Evolutionary conservation across 2,888 invertebrate species (phyloP).

Genomic region (Trichopria drosophilae): DNA sequence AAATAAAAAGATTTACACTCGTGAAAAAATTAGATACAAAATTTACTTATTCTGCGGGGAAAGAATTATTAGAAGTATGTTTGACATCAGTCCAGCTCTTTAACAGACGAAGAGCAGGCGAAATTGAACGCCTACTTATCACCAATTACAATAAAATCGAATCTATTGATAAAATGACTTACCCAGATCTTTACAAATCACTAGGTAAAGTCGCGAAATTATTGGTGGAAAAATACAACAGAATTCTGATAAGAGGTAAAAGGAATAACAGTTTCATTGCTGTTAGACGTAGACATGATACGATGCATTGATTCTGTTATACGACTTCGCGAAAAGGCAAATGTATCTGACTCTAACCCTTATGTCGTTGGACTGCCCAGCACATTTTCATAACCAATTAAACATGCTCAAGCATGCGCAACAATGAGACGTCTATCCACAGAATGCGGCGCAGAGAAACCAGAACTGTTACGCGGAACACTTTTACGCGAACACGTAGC

Average conservation of each 20-base stretch:
- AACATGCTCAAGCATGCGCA: background rate
- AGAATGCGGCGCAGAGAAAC: background rate
- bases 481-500: conserved; percentile 7
- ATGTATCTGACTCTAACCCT: conserved; percentile 1
- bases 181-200: too few species aligned
- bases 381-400: background rate
- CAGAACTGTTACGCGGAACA: background rate
- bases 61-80: too few species aligned
- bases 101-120: background rate
- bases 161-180: background rate
- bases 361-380: conserved; percentile 7
- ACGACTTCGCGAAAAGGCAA: background rate
- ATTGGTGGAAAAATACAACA: background rate
- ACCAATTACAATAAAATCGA: background rate
- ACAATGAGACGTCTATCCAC: background rate
- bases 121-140: background rate
- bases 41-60: too few species aligned
- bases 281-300: background rate
- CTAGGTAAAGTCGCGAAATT: background rate
- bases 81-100: background rate
- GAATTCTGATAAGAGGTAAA: background rate
- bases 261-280: background rate
- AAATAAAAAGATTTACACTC: too few species aligned
- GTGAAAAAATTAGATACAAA: too few species aligned
- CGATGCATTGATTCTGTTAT: background rate